phyloP scores from a whole-genome alignment of 1,140 invertebrate species.

The Parasteatoda tepidariorum region DNA sequence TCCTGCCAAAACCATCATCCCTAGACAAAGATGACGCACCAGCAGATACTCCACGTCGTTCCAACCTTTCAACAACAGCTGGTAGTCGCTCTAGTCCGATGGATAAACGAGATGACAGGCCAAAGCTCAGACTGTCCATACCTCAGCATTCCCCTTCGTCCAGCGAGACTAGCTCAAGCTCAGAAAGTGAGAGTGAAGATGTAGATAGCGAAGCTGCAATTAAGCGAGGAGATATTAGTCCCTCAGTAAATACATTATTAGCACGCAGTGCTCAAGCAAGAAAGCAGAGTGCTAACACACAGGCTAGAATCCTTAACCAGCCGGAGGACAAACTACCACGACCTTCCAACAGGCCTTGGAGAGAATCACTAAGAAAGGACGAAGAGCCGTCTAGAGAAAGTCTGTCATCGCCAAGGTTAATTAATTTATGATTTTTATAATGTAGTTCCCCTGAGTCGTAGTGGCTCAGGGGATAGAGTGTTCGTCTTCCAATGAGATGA shows the following conservation, averaged over 20 bases:
- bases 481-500: too few species aligned
- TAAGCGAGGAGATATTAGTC: constrained; percentile 45
- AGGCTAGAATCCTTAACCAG: constrained; percentile 21
- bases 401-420: constrained; percentile 25
- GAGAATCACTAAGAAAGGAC: constrained; percentile 30
- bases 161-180: not conserved
- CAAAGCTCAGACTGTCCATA: constrained; percentile 18
- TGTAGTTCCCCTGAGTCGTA: not conserved
- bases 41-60: constrained; percentile 11
- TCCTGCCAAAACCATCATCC: constrained; percentile 9
- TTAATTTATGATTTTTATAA: not conserved
- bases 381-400: constrained; percentile 24
- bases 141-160: not conserved
- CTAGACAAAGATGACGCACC: constrained; percentile 17
- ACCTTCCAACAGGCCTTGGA: constrained; percentile 34
- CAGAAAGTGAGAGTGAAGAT: not conserved
- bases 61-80: constrained; percentile 1
- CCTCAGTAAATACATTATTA: constrained; percentile 54
- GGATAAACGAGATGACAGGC: constrained; percentile 20
- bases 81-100: not conserved
- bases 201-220: constrained; percentile 17
- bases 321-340: constrained; percentile 12
- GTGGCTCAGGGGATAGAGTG: too few species aligned
- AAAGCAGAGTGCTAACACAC: constrained; percentile 32
- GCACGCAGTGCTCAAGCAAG: constrained; percentile 51